Percentiles rank a stretch among this genome's conserved stretches.
Conservation (phyloP, 2,113 vertebrate genomes). For the Takifugu bimaculatus region DNA sequence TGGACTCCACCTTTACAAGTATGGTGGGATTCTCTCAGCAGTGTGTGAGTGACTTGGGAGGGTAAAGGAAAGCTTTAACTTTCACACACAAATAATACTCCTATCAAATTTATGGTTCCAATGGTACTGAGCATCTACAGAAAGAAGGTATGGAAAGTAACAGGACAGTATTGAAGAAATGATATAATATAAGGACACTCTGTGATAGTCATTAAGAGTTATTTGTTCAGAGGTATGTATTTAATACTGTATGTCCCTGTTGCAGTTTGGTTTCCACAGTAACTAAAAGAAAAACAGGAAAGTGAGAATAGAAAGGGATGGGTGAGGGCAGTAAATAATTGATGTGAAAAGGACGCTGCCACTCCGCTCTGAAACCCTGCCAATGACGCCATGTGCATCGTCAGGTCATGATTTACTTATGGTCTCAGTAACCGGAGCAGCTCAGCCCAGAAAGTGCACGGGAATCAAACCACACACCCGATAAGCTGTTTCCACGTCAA, state of each 20-base stretch:
- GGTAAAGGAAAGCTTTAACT: constrained; percentile 14
- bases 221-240: neutral
- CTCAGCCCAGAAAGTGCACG: constrained; percentile 52
- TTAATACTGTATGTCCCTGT: neutral
- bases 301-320: constrained; percentile 13
- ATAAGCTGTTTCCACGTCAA: constrained; percentile 28
- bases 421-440: constrained; percentile 55
- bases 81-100: constrained; percentile 34
- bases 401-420: constrained; percentile 68
- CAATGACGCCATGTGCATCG: constrained; percentile 52
- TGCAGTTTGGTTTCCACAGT: neutral
- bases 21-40: constrained; percentile 34
- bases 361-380: constrained; percentile 39
- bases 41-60: constrained; percentile 28
- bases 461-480: constrained; percentile 27
- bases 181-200: no score
- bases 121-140: neutral
- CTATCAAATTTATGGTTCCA: neutral
- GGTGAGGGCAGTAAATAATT: constrained; percentile 62
- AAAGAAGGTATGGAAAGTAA: neutral
- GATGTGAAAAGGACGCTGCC: constrained; percentile 58
- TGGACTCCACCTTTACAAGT: constrained; percentile 8
- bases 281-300: constrained; percentile 9
- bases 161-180: neutral
- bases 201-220: neutral